Evolutionary conservation across 2,113 vertebrate genomes (phyloP), one percentile per base, ranked within the genome.

Genomic region (Choloepus hoffmanni): DNA sequence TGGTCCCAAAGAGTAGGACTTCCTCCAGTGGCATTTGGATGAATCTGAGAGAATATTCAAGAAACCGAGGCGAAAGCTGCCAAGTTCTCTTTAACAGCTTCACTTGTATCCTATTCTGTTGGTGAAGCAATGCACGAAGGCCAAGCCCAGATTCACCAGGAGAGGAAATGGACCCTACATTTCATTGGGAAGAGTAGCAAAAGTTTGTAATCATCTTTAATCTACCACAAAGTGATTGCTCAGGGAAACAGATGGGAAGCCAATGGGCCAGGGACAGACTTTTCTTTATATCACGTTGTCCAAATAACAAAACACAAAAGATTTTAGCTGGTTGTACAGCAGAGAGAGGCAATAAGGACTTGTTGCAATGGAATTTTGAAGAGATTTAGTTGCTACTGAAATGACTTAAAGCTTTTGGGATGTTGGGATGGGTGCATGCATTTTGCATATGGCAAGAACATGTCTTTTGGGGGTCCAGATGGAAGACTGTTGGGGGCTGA

Each of bases 221-320:
- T 8, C 23, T 76, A 36, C 36, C 36, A 50, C 30, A 50, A 72
- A 82, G 16, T 19, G 40, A 90, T 26, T 65, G 7, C 53, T 53
- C 65, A 23, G 70, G 73, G 73, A 88, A 85, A 67, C 4, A 55
- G 30, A 2, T n/a, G 30, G 30, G 23, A 85, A 85, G 33, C 13
- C 78, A 15, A 4, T 0, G 3, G 12, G 3, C 19, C 23, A 13
- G 3, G 8, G 6, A 77, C 12, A 48, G 28, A 55, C 0, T 62
- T 70, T 73, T 13, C 78, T 58, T 63, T 84, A 45, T 48, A 23
- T 63, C 8, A 1, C 12, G 1, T 33, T 6, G 15, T 65, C 48
- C n/a, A 83, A 87, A 28, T 5, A 92, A 2, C 5, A 2, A 92
- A 79, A 45, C 45, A 62, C 72, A n/a, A 50, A 85, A 63, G 36